phyloP scores from a whole-genome alignment of 2,888 invertebrate genomes.

The Erebia palarica region DNA sequence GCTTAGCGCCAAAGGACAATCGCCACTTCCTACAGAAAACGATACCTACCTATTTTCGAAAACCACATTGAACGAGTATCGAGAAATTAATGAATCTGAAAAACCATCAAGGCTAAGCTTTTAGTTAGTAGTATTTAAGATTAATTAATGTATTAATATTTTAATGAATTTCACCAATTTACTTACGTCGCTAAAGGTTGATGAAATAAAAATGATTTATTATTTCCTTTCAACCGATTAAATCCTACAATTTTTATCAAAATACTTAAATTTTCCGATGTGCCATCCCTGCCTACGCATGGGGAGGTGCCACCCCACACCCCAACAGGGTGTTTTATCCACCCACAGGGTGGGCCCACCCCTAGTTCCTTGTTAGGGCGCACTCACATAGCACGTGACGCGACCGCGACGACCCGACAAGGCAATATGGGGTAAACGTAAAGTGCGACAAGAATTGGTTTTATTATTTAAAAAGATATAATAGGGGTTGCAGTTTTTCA shows the following conservation, averaged over 20 bases:
- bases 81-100: too few species aligned
- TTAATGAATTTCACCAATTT: too few species aligned
- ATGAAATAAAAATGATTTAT: not conserved
- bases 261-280: not conserved
- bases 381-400: constrained; percentile 37
- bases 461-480: constrained; percentile 23
- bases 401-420: constrained; percentile 11
- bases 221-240: not conserved
- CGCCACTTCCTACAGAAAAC: too few species aligned
- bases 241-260: not conserved
- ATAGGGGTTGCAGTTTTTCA: not conserved
- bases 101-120: too few species aligned
- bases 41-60: too few species aligned
- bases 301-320: constrained; percentile 52
- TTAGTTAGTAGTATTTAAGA: too few species aligned
- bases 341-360: constrained; percentile 25
- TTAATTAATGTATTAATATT: too few species aligned
- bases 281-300: constrained; percentile 26
- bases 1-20: too few species aligned
- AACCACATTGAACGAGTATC: too few species aligned
- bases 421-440: constrained; percentile 5
- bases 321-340: constrained; percentile 32
- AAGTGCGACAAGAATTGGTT: constrained; percentile 9
- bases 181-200: too few species aligned
- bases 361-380: constrained; percentile 31